phyloP scores from a whole-genome alignment of 2,888 invertebrate species.

The Marronus borbonicus region DNA sequence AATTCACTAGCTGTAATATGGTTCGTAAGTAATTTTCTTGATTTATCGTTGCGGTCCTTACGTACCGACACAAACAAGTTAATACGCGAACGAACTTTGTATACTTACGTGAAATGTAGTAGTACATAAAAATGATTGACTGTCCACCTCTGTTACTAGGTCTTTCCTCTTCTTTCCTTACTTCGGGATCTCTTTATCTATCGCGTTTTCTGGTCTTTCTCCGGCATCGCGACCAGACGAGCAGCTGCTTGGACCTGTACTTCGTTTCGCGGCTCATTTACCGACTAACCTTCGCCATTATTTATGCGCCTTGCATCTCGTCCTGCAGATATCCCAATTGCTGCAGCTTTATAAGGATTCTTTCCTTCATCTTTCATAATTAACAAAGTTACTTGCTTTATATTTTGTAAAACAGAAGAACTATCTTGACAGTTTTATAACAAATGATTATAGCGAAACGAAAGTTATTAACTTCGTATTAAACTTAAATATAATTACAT shows the following conservation, averaged over 20 bases:
- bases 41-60: conserved; percentile 19
- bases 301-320: conserved; percentile 7
- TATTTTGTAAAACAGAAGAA: too few species aligned
- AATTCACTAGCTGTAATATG: too few species aligned
- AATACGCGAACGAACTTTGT: conserved; percentile 5
- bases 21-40: conserved; percentile 1
- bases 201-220: conserved; percentile 2
- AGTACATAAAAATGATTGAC: conserved; percentile 32
- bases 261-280: conserved; percentile 38
- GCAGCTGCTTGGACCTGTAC: conserved; percentile 24
- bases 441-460: too few species aligned
- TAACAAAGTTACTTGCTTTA: background rate
- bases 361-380: background rate
- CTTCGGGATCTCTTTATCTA: conserved; percentile 16
- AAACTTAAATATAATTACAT: too few species aligned
- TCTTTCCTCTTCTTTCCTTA: conserved; percentile 1
- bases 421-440: too few species aligned
- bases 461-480: too few species aligned
- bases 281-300: conserved; percentile 29
- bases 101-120: conserved; percentile 2
- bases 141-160: background rate
- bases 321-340: conserved; percentile 4
- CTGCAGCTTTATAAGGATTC: background rate
- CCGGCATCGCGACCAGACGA: background rate
- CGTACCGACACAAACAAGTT: conserved; percentile 21